Conservation (phyloP, 2,113 vertebrate species). For the Percopsis transmontana region DNA sequence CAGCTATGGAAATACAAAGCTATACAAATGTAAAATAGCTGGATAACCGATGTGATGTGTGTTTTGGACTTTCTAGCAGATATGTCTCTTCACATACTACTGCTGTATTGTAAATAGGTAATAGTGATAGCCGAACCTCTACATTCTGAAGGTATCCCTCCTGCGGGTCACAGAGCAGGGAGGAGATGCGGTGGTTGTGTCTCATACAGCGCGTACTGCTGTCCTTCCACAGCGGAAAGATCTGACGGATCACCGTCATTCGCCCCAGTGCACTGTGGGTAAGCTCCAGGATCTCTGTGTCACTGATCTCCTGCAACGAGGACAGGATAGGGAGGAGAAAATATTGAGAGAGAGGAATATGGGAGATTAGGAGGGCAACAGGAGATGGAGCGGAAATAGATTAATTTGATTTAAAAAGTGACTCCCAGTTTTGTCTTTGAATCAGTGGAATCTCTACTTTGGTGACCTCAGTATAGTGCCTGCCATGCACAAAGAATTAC, state of each 20-base stretch:
- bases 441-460: too few species aligned
- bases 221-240: slow-evolving; percentile 89
- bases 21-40: too few species aligned
- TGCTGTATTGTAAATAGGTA: background rate
- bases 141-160: slow-evolving; percentile 96
- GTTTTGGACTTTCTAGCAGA: too few species aligned
- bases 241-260: slow-evolving; percentile 95
- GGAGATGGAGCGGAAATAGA: background rate
- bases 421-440: background rate
- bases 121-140: slow-evolving; percentile 80
- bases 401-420: too few species aligned
- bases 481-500: too few species aligned
- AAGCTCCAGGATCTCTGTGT: slow-evolving; percentile 92
- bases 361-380: background rate
- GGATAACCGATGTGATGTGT: too few species aligned
- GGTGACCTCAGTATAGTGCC: too few species aligned
- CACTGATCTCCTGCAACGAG: slow-evolving; percentile 91
- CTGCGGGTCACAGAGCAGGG: slow-evolving; percentile 92
- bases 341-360: background rate
- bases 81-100: too few species aligned
- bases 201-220: slow-evolving; percentile 87
- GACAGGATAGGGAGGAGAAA: background rate
- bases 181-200: slow-evolving; percentile 94
- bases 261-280: slow-evolving; percentile 93
- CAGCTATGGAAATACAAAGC: too few species aligned